Evolutionary conservation across 92 coral and sea anemone genomes (phyloP), one percentile per base, ranked within the genome.

Genomic region (Phenganax stokvisi): DNA sequence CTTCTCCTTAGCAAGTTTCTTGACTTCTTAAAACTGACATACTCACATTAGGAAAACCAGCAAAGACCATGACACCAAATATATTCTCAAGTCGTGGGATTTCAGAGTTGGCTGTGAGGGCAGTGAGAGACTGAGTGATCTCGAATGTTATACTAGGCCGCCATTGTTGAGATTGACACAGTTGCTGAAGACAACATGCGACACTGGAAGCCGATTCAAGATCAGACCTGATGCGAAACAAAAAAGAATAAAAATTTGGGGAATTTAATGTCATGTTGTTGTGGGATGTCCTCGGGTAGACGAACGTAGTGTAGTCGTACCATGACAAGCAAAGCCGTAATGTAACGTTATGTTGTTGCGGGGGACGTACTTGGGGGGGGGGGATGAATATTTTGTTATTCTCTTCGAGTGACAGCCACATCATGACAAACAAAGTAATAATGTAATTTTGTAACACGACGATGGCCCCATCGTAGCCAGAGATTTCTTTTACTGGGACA

Each of bases 41-140:
- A 94, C 98, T 90, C 86, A 94, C 98, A 71, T 94, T 92, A 31
- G 98, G 98, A 87, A 94, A 94, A 56, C 98, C 89, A 59, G 98
- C 97, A 83, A 94, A 90, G 70, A 94, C 98, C 15, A 94, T 89
- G 31, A 94, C 82, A 6, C 98, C 98, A 87, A 94, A 94, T 54
- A 94, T 81, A 16, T 93, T 92, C 71, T 88, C 85, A 47, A 94
- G 87, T 67, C 90, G 93, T 5, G 90, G 88, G 6, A 85, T 64
- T 84, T 90, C 87, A 9, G 91, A 61, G 57, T 85, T 85, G 31
- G 80, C 80, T 17, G 93, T 88, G 12, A 94, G 89, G 8, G 91
- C 83, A 55, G 85, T 87, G 20, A 94, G 90, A 72, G 93, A 94
- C 61, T 87, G 83, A 55, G 96, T 93, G 44, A 94, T 89, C 69